Percentiles rank a stretch among this genome's conserved stretches.
phyloP scores from a whole-genome alignment of 35 echinoderm and acorn worm species.

The Anneissia japonica region DNA sequence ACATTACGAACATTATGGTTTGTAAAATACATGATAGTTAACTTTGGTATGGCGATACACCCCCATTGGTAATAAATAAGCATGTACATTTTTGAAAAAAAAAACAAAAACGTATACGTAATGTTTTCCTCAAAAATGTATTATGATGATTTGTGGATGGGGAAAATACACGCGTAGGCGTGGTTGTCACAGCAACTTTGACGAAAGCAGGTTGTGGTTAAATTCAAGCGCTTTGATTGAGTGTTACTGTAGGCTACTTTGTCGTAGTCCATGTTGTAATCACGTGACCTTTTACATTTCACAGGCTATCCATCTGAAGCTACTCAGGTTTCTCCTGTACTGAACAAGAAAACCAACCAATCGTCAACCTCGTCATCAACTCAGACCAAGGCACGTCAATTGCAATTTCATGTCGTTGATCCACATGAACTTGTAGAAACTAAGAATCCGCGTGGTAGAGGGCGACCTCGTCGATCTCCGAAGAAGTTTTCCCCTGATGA shows the following conservation, averaged over 20 bases:
- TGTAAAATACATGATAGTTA: too few species aligned
- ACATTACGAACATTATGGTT: too few species aligned
- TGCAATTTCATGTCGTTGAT: neutral
- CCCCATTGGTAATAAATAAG: too few species aligned
- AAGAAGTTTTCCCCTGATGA: neutral
- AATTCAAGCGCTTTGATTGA: neutral
- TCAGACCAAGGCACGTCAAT: neutral
- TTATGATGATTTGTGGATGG: too few species aligned
- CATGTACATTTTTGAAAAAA: too few species aligned
- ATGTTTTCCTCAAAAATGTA: too few species aligned
- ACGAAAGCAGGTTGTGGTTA: neutral
- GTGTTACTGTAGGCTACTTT: neutral
- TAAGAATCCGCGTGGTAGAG: neutral
- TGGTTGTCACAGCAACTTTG: neutral
- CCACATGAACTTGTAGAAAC: neutral
- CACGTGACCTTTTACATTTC: neutral
- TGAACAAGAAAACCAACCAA: neutral
- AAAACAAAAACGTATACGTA: too few species aligned
- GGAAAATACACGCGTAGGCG: neutral
- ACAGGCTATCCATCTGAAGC: neutral
- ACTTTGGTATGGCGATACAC: too few species aligned
- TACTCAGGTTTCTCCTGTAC: neutral
- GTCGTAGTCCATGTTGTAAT: neutral
- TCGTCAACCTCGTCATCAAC: neutral
- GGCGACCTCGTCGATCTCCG: neutral